These are phyloP conservation scores for Columba livia DNA, from an alignment of 2,113 vertebrate genomes.

Conservation along the genomic window DNA sequence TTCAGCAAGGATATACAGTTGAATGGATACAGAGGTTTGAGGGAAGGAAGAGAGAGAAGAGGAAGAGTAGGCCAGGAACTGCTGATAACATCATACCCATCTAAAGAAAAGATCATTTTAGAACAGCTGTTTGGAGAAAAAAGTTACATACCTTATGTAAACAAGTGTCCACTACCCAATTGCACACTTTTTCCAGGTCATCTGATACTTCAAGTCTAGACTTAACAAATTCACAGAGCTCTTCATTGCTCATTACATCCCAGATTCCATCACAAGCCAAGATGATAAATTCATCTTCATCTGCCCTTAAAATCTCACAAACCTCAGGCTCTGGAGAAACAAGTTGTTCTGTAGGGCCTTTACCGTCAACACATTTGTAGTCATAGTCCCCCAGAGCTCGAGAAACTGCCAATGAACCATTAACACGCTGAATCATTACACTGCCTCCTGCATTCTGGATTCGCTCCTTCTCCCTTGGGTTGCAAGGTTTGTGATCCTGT, in stretches of 20 bases:
- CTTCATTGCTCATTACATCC: slow-evolving; percentile 99
- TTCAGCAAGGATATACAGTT: not conserved
- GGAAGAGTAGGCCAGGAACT: not conserved
- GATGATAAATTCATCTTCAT: slow-evolving; percentile 95
- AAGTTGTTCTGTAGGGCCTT: slow-evolving; percentile 97
- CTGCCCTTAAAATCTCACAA: slow-evolving; percentile 89
- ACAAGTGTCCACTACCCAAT: slow-evolving; percentile 98
- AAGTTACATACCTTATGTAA: slow-evolving; percentile 93
- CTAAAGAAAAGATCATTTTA: not conserved
- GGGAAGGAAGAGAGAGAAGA: not conserved
- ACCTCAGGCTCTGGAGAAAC: slow-evolving; percentile 98
- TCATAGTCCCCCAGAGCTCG: slow-evolving; percentile 98
- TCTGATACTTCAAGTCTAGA: slow-evolving; percentile 94
- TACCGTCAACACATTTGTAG: slow-evolving; percentile 98
- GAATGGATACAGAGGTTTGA: not conserved
- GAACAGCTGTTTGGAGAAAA: slow-evolving; percentile 1
- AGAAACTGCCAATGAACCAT: slow-evolving; percentile 96
- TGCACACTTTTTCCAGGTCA: slow-evolving; percentile 98
- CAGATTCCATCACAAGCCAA: slow-evolving; percentile 98
- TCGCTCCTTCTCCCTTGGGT: slow-evolving; percentile 95
- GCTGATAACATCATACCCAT: not conserved
- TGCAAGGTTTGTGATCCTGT: slow-evolving; percentile 98
- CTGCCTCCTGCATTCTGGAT: slow-evolving; percentile 99
- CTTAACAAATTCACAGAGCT: slow-evolving; percentile 96
- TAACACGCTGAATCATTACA: slow-evolving; percentile 98